Conservation (phyloP, 2,113 vertebrate genomes). For the Boleophthalmus pectinirostris region DNA sequence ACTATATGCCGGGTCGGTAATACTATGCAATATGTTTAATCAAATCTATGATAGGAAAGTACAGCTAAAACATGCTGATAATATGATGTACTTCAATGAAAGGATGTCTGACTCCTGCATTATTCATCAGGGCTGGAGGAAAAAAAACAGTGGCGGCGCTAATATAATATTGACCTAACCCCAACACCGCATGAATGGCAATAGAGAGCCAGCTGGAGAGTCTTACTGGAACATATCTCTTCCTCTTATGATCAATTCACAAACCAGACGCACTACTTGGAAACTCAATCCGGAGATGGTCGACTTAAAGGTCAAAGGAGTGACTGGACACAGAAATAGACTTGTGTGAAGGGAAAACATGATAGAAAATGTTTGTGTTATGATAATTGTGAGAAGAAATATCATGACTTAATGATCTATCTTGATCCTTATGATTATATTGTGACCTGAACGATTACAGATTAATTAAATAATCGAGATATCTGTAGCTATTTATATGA, state of each 20-base stretch:
- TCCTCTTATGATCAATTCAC: conserved; percentile 68
- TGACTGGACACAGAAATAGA: conserved; percentile 38
- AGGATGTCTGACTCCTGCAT: conserved; percentile 72
- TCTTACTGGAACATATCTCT: conserved; percentile 68
- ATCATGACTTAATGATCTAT: background rate
- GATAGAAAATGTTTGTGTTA: conserved; percentile 25
- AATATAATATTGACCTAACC: conserved; percentile 78
- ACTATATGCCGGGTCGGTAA: conserved; percentile 62
- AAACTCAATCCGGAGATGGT: conserved; percentile 57
- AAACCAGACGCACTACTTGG: conserved; percentile 56
- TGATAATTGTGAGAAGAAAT: background rate
- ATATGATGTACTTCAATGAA: conserved; percentile 68
- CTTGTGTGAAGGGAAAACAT: conserved; percentile 15
- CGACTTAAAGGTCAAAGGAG: conserved; percentile 58
- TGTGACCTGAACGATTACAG: no score
- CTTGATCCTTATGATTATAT: no score
- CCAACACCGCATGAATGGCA: conserved; percentile 69
- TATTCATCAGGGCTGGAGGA: conserved; percentile 70
- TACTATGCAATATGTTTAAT: conserved; percentile 63
- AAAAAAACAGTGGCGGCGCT: conserved; percentile 73
- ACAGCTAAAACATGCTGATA: conserved; percentile 63
- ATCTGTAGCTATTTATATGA: no score
- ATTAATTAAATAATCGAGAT: no score
- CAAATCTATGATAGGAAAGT: conserved; percentile 61
- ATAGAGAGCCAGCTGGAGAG: conserved; percentile 52